phyloP scores from a whole-genome alignment of 2,888 invertebrate genomes.

The Syritta pipiens region DNA sequence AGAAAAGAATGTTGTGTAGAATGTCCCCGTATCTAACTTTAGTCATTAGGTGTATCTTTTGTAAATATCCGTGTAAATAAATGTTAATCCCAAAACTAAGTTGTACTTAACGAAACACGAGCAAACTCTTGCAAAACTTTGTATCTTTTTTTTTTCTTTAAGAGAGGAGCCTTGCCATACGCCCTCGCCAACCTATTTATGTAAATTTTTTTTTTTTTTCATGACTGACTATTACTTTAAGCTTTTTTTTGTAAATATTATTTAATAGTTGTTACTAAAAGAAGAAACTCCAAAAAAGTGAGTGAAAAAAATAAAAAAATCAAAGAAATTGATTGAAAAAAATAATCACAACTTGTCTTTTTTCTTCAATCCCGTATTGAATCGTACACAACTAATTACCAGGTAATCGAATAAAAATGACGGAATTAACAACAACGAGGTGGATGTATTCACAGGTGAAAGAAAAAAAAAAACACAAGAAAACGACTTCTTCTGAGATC shows the following conservation, averaged over 20 bases:
- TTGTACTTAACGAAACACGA: slow-evolving; percentile 45
- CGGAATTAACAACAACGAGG: slow-evolving; percentile 42
- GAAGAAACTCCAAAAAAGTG: slow-evolving; percentile 15
- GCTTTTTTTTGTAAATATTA: slow-evolving; percentile 55
- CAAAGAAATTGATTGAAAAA: slow-evolving; percentile 31
- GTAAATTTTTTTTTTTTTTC: slow-evolving; percentile 57
- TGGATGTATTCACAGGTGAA: slow-evolving; percentile 45
- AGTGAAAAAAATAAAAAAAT: slow-evolving; percentile 8
- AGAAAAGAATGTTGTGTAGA: slow-evolving; percentile 65
- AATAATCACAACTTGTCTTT: slow-evolving; percentile 19
- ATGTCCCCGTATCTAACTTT: slow-evolving; percentile 47
- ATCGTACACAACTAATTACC: slow-evolving; percentile 51
- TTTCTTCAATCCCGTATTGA: background rate
- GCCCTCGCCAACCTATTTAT: slow-evolving; percentile 34
- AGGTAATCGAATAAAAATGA: slow-evolving; percentile 38
- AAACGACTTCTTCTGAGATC: slow-evolving; percentile 45
- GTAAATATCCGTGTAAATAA: slow-evolving; percentile 56
- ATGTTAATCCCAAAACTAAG: slow-evolving; percentile 9
- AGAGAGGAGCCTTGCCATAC: slow-evolving; percentile 43
- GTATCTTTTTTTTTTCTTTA: slow-evolving; percentile 8
- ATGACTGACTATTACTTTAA: slow-evolving; percentile 67
- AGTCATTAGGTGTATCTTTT: slow-evolving; percentile 60
- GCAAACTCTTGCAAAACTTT: slow-evolving; percentile 4
- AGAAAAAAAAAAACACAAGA: slow-evolving; percentile 49
- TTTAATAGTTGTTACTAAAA: slow-evolving; percentile 56